These are phyloP conservation scores for Barnardius zonarius DNA, from an alignment of 2,113 vertebrate species.

Conservation along the genomic window DNA sequence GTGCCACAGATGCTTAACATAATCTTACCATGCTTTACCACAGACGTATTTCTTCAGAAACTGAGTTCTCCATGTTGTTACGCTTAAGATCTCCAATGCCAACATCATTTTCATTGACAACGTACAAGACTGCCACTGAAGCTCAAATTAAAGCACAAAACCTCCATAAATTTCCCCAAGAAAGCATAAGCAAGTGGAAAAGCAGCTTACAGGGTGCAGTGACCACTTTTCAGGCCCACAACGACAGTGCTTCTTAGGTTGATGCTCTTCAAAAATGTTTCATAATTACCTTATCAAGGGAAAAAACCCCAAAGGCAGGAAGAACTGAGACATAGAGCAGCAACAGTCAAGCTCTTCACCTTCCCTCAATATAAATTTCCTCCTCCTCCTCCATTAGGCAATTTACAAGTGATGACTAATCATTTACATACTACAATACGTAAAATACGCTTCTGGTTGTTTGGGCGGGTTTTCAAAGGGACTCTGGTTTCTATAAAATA, in stretches of 20 bases:
- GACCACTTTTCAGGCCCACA: background rate
- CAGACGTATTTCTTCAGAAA: background rate
- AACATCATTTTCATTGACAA: background rate
- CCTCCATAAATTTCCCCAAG: background rate
- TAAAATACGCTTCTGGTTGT: constrained; percentile 22
- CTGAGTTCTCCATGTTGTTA: background rate
- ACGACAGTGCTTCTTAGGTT: background rate
- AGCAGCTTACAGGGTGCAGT: background rate
- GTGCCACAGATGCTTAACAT: background rate
- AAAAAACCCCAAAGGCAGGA: background rate
- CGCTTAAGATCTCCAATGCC: background rate
- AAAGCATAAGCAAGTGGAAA: background rate
- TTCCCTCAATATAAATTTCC: background rate
- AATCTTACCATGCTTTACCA: background rate
- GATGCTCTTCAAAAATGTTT: background rate
- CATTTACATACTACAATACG: constrained; percentile 11
- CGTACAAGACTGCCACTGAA: background rate
- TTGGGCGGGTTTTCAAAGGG: constrained; percentile 4
- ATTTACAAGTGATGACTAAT: constrained; percentile 28
- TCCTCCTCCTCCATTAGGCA: background rate
- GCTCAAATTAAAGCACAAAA: background rate
- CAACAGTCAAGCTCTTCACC: background rate
- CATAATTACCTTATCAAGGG: constrained; percentile 49
- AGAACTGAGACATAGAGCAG: background rate
- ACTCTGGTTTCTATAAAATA: background rate